Percentiles rank a stretch among this genome's conserved stretches.
phyloP scores from a whole-genome alignment of 1,140 invertebrate genomes.

The Telenomus remus region DNA sequence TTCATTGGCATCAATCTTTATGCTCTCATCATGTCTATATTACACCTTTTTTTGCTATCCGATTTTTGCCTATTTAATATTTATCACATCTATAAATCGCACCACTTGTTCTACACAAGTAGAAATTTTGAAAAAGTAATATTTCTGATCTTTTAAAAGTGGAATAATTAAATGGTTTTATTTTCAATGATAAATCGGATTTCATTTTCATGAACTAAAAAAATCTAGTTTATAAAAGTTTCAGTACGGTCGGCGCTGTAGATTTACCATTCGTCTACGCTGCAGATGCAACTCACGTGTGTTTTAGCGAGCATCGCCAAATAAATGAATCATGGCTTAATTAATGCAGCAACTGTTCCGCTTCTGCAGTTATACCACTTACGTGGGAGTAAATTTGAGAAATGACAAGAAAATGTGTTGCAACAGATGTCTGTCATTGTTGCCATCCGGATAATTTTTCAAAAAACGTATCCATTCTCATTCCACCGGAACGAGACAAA shows the following conservation, averaged over 20 bases:
- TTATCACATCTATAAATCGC: too few species aligned
- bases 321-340: constrained; percentile 45
- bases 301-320: constrained; percentile 23
- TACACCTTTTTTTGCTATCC: too few species aligned
- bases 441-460: constrained; percentile 6
- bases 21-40: constrained; percentile 9
- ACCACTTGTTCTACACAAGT: too few species aligned
- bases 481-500: neutral
- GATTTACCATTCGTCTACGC: constrained; percentile 9
- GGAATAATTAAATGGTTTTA: too few species aligned
- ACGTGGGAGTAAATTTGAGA: constrained; percentile 31
- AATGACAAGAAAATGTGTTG: constrained; percentile 24
- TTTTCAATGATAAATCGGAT: too few species aligned
- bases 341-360: constrained; percentile 32
- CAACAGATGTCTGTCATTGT: constrained; percentile 14
- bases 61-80: too few species aligned
- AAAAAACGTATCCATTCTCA: neutral
- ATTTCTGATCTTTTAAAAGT: too few species aligned
- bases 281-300: constrained; percentile 9
- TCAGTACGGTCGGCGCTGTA: neutral
- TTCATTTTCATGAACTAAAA: too few species aligned
- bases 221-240: neutral
- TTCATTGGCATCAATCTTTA: constrained; percentile 32
- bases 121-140: too few species aligned
- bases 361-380: constrained; percentile 20